phyloP scores from a whole-genome alignment of 2,113 vertebrate species.

The Procavia capensis region DNA sequence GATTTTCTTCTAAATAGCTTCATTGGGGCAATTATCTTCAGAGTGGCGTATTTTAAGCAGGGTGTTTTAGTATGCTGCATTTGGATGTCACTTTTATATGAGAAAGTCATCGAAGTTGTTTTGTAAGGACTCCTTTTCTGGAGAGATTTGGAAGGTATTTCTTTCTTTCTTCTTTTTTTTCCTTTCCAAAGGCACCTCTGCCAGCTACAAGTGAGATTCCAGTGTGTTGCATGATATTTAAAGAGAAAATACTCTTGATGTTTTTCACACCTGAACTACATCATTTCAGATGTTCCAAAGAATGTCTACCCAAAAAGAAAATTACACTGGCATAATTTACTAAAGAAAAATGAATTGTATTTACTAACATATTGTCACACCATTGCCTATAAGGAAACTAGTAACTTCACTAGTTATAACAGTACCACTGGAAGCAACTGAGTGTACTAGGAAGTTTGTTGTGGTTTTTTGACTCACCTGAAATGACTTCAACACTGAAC shows the following conservation, averaged over 20 bases:
- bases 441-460: background rate
- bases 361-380: slow-evolving; percentile 55
- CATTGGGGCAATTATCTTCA: background rate
- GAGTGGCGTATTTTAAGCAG: background rate
- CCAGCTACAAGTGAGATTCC: slow-evolving; percentile 47
- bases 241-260: slow-evolving; percentile 45
- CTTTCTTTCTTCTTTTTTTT: background rate
- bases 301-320: slow-evolving; percentile 51
- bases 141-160: slow-evolving; percentile 14
- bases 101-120: slow-evolving; percentile 43
- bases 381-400: background rate
- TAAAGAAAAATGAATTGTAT: slow-evolving; percentile 34
- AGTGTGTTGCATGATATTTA: slow-evolving; percentile 62
- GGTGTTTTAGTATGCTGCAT: background rate
- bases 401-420: background rate
- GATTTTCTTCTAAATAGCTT: background rate
- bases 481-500: background rate
- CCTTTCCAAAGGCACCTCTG: background rate
- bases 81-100: slow-evolving; percentile 24
- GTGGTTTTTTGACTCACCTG: background rate
- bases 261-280: slow-evolving; percentile 54
- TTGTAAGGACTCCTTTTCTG: slow-evolving; percentile 28
- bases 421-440: background rate
- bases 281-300: slow-evolving; percentile 51
- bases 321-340: slow-evolving; percentile 56